phyloP scores from a whole-genome alignment of 1,140 invertebrate genomes.

The Drosophila ficusphila region DNA sequence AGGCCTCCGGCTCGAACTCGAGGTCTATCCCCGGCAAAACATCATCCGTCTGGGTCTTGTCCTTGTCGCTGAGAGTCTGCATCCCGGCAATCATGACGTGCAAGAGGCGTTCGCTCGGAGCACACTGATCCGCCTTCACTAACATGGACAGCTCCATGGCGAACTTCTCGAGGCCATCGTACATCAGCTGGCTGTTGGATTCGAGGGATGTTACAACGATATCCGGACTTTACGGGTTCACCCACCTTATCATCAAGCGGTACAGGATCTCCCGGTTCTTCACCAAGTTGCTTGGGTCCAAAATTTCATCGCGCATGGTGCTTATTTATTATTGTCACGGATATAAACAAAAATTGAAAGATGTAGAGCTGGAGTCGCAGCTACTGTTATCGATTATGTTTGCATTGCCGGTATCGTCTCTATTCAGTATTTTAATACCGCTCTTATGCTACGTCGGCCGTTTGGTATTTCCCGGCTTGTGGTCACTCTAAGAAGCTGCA shows the following conservation, averaged over 20 bases:
- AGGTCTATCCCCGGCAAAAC: conserved; percentile 94
- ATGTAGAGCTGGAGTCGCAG: too few species aligned
- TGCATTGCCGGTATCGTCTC: conserved; percentile 3
- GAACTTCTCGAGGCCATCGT: conserved; percentile 96
- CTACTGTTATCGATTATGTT: conserved; percentile 4
- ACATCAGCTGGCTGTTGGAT: conserved; percentile 92
- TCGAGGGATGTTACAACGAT: conserved; percentile 13
- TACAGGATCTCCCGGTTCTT: conserved; percentile 93
- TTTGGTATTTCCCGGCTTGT: background rate
- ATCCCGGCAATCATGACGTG: conserved; percentile 94
- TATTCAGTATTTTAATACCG: background rate
- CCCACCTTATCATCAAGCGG: conserved; percentile 93
- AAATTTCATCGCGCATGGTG: conserved; percentile 87
- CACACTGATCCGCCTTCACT: conserved; percentile 95
- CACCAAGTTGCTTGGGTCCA: conserved; percentile 90
- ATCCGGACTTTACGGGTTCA: background rate
- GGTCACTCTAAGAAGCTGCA: conserved; percentile 39
- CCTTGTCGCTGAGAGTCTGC: conserved; percentile 92
- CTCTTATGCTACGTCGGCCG: too few species aligned
- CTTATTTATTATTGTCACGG: background rate
- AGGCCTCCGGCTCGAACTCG: conserved; percentile 97
- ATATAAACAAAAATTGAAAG: conserved; percentile 10
- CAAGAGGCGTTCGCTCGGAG: conserved; percentile 96
- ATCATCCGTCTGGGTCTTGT: conserved; percentile 88
- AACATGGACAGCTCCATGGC: conserved; percentile 92